These are phyloP conservation scores for Actinopyga echinites DNA, from an alignment of 53 echinoderm and acorn worm genomes.

Conservation along the genomic window DNA sequence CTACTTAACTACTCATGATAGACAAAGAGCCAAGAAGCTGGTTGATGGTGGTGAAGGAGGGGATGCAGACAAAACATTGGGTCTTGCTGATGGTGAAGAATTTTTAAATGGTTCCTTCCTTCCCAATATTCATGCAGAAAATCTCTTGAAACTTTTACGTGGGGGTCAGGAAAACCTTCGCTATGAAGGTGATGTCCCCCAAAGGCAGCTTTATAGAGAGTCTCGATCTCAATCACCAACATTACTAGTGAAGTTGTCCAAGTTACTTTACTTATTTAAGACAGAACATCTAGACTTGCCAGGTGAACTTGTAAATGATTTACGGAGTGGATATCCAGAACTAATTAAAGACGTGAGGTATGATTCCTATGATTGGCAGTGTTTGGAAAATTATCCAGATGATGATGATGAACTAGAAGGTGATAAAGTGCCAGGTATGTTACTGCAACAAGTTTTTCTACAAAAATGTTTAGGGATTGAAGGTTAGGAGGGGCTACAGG, in stretches of 20 bases:
- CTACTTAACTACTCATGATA: constrained; percentile 86
- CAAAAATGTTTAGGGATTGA: no score
- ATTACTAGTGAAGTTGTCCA: constrained; percentile 77
- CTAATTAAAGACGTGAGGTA: constrained; percentile 74
- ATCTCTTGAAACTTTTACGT: constrained; percentile 54
- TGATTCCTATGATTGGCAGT: constrained; percentile 83
- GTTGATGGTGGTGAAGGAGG: constrained; percentile 59
- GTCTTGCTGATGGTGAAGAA: constrained; percentile 33
- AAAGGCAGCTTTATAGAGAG: constrained; percentile 84
- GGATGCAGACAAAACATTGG: constrained; percentile 6
- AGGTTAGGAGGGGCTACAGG: no score
- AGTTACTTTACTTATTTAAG: constrained; percentile 77
- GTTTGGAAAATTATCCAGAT: constrained; percentile 73
- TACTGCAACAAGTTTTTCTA: neutral
- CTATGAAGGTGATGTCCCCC: constrained; percentile 82
- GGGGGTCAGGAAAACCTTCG: constrained; percentile 66
- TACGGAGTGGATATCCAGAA: constrained; percentile 66
- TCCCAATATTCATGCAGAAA: constrained; percentile 62
- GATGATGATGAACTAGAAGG: constrained; percentile 56
- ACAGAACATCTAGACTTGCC: constrained; percentile 86
- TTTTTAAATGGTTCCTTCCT: constrained; percentile 56
- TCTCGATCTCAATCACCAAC: constrained; percentile 80
- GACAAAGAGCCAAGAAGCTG: constrained; percentile 67
- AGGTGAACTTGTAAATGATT: constrained; percentile 75
- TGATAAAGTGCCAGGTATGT: constrained; percentile 20